phyloP scores from a whole-genome alignment of 2,797 vertebrate species.

The Propithecus perrieri region DNA sequence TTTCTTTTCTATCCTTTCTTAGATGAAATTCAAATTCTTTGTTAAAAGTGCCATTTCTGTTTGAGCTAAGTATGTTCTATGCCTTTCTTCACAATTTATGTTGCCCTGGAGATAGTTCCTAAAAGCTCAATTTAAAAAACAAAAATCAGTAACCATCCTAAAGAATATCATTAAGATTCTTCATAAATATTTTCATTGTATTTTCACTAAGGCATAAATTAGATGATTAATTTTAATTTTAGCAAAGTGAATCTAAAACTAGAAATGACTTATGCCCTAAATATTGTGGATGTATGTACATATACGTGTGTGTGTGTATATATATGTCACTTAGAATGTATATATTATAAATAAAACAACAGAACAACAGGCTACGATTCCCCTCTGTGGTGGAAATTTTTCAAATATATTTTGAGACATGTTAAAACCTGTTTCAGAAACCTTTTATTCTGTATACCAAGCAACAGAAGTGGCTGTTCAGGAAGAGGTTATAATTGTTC shows the following conservation, averaged over 20 bases:
- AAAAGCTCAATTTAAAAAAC: conserved; percentile 31
- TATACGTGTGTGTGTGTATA: neutral
- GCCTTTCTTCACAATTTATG: neutral
- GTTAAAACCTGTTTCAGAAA: conserved; percentile 56
- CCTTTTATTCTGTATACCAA: conserved; percentile 51
- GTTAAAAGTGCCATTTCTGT: conserved; percentile 26
- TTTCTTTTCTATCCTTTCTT: conserved; percentile 43
- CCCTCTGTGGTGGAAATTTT: neutral
- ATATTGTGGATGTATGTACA: neutral
- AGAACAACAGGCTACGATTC: neutral
- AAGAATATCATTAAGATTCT: conserved; percentile 12
- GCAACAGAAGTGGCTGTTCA: conserved; percentile 56
- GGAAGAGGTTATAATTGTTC: conserved; percentile 75
- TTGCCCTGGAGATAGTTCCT: neutral
- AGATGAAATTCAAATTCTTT: conserved; percentile 13
- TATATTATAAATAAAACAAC: neutral
- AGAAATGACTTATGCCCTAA: neutral
- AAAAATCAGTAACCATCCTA: conserved; percentile 31
- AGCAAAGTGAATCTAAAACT: conserved; percentile 33
- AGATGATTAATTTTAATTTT: conserved; percentile 23
- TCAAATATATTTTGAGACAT: conserved; percentile 42
- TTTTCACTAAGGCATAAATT: conserved; percentile 20
- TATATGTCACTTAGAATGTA: neutral
- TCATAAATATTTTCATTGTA: neutral
- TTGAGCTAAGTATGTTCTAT: neutral